Evolutionary conservation across 2,888 invertebrate genomes (phyloP), one percentile per base, ranked within the genome.

Genomic region (Smittia sp.): DNA sequence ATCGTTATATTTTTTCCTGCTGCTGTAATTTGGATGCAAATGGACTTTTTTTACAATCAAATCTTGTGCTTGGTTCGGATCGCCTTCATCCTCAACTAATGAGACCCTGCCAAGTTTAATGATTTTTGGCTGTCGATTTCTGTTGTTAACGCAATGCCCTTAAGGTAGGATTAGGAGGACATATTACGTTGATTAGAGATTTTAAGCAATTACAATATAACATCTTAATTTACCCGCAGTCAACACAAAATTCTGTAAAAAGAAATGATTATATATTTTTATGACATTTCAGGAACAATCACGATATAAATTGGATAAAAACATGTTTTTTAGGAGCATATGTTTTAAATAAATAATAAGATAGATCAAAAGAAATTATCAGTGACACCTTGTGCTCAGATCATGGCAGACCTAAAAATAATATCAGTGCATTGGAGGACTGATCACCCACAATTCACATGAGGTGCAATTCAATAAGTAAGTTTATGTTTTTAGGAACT

Each of bases 1-100:
- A 73, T 79, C 79, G 70, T 79, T 41, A 39, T 76, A 76, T 25
- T 75, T 74, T n/a, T 25, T 46, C 1, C 66, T 27, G 1, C 58
- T 0, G 1, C 0, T 41, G 41, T 77, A 77, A 0, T 67, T 11
- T 0, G 75, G 75, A 62, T 77, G 76, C 11, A 75, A 0, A 1
- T 66, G 74, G 2, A 76, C 72, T 54, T 76, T 63, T 25, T 63
- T 24, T n/a, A 63, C 63, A 3, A 4, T 15, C 25, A 63, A 27
- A 63, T 27, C 27, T 63, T 63, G 63, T n/a, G 63, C 27, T 13
- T 22, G 1, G 15, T 63, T 63, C n/a, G 25, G 63, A 6, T 67
- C 74, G 41, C 69, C 69, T 11, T 73, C 75, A 39, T 75, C 32
- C 6, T 58, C 63, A 1, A 46, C 3, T 7, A 75, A 25, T 1